Evolutionary conservation across 1,140 invertebrate genomes (phyloP).

Genomic region (Triops cancriformis): DNA sequence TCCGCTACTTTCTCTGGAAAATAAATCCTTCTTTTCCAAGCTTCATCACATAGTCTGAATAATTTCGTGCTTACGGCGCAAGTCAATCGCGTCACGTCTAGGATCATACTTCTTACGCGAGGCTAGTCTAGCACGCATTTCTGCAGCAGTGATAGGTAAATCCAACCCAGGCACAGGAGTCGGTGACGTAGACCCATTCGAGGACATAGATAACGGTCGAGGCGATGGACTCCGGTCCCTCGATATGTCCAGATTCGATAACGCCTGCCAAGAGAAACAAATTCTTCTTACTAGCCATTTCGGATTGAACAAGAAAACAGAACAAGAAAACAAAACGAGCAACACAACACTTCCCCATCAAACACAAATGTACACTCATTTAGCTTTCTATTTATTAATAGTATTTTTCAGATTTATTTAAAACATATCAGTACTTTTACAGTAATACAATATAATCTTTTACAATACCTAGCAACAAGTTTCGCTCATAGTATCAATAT

Average conservation of each 20-base stretch:
- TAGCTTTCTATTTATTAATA: no score
- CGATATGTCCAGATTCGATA: neutral
- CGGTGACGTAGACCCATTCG: slow-evolving; percentile 24
- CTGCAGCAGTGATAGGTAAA: slow-evolving; percentile 75
- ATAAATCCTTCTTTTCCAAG: slow-evolving; percentile 17
- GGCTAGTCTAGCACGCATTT: slow-evolving; percentile 73
- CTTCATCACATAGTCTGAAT: slow-evolving; percentile 66
- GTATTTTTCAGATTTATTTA: no score
- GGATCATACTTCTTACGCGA: slow-evolving; percentile 77
- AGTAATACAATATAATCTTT: no score
- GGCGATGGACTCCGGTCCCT: slow-evolving; percentile 1
- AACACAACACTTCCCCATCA: no score
- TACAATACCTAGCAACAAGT: no score
- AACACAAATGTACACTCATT: no score
- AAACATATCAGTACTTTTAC: no score
- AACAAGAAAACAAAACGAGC: no score
- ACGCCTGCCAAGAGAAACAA: neutral
- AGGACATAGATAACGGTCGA: slow-evolving; percentile 8
- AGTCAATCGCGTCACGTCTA: slow-evolving; percentile 76
- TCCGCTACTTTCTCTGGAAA: no score
- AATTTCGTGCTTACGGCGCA: slow-evolving; percentile 85
- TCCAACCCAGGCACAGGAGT: slow-evolving; percentile 46
- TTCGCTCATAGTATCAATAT: no score
- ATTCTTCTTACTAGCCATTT: neutral
- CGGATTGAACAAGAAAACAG: no score